Percentiles rank a stretch among this genome's conserved stretches.
These are phyloP conservation scores for Neodiprion virginianus DNA, from an alignment of 1,140 invertebrate genomes.

Conservation along the genomic window DNA sequence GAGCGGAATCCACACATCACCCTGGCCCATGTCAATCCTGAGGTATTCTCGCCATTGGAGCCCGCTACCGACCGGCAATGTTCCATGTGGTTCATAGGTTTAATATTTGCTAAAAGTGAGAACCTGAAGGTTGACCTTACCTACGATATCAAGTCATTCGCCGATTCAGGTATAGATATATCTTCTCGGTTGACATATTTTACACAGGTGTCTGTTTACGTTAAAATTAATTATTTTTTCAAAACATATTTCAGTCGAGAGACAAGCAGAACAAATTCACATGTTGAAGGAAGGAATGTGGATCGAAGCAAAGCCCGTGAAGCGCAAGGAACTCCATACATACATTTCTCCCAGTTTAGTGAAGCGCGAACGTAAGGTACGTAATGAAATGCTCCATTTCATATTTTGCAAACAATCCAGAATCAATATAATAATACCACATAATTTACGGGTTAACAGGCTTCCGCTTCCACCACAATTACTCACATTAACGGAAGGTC, in stretches of 20 bases:
- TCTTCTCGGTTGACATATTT: conserved; percentile 7
- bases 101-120: conserved; percentile 87
- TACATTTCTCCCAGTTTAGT: conserved; percentile 77
- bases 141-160: conserved; percentile 89
- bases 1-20: conserved; percentile 92
- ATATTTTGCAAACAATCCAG: not conserved
- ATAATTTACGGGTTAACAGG: not conserved
- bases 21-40: conserved; percentile 94
- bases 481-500: conserved; percentile 47
- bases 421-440: not conserved
- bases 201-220: conserved; percentile 45
- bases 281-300: conserved; percentile 90
- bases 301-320: conserved; percentile 81
- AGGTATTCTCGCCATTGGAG: conserved; percentile 72
- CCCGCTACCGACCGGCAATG: conserved; percentile 61
- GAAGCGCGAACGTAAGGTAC: conserved; percentile 70
- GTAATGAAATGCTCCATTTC: not conserved
- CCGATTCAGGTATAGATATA: conserved; percentile 69
- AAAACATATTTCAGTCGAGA: conserved; percentile 65
- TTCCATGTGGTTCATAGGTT: conserved; percentile 97
- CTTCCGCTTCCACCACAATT: not conserved
- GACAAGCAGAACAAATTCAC: conserved; percentile 72
- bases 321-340: conserved; percentile 75
- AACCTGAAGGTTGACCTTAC: conserved; percentile 93
- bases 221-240: conserved; percentile 56